A percentile compares a stretch with the other conserved stretches of the same genome.
phyloP scores from a whole-genome alignment of 2,797 vertebrate genomes.

The Nannoperca australis region DNA sequence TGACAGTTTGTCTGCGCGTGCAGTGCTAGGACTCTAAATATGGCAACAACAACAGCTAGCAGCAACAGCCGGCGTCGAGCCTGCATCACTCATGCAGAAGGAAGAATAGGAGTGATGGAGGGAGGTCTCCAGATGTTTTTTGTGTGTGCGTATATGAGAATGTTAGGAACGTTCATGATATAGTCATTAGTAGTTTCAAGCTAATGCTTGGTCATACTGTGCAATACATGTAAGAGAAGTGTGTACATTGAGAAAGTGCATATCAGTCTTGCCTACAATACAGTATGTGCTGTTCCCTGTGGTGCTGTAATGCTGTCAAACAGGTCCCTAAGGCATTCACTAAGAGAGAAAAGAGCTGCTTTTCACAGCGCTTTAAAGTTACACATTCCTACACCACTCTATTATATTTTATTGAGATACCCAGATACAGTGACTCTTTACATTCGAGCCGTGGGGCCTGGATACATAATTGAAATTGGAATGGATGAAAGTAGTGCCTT shows the following conservation, averaged over 20 bases:
- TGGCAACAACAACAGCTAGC: conserved; percentile 65
- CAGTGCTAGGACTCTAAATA: conserved; percentile 66
- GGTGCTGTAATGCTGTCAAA: conserved; percentile 53
- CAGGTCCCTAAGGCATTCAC: conserved; percentile 42
- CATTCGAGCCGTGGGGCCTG: conserved; percentile 26
- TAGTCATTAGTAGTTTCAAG: conserved; percentile 1
- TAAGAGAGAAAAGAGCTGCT: conserved; percentile 47
- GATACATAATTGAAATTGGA: conserved; percentile 70
- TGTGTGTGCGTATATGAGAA: background rate
- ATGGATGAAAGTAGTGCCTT: conserved; percentile 57
- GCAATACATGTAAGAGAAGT: conserved; percentile 6
- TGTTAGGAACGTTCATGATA: conserved; percentile 20
- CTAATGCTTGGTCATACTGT: conserved; percentile 12
- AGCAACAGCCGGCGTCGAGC: conserved; percentile 58
- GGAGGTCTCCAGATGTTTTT: conserved; percentile 25
- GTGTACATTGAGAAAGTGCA: conserved; percentile 6
- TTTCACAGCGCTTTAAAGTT: conserved; percentile 47
- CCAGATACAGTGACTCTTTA: conserved; percentile 37
- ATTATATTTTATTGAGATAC: conserved; percentile 55
- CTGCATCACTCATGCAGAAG: conserved; percentile 52
- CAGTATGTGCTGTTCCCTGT: conserved; percentile 43
- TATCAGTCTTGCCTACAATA: conserved; percentile 17
- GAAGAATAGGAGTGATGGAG: conserved; percentile 36
- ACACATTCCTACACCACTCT: conserved; percentile 28
- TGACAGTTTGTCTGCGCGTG: conserved; percentile 67